A percentile compares a stretch with the other conserved stretches of the same genome.
These are phyloP conservation scores for Ictalurus punctatus DNA, from an alignment of 2,113 vertebrate species.

Conservation along the genomic window DNA sequence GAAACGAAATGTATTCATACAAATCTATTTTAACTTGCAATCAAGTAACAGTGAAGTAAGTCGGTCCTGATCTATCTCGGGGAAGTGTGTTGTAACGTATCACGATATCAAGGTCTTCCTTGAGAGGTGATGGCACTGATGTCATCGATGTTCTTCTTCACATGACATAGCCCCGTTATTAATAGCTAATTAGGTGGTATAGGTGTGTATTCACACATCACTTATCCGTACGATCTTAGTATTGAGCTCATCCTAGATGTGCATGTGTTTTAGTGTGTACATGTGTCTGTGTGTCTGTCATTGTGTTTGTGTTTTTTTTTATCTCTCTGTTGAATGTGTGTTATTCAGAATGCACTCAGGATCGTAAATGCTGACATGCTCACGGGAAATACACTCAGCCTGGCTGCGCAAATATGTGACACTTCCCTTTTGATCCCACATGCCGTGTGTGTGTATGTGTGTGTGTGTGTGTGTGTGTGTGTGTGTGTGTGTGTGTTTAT, in stretches of 20 bases:
- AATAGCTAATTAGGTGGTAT: not conserved
- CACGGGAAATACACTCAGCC: constrained; percentile 4
- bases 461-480: not conserved
- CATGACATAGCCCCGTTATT: not conserved
- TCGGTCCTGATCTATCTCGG: not conserved
- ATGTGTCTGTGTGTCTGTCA: constrained; percentile 3
- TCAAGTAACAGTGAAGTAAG: not conserved
- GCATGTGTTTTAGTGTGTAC: not conserved
- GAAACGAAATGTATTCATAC: not conserved
- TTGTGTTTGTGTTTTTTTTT: constrained; percentile 16
- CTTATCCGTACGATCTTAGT: not conserved
- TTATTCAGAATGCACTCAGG: not conserved
- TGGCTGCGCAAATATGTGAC: constrained; percentile 20
- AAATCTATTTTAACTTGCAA: not conserved
- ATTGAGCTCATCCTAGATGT: not conserved
- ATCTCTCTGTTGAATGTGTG: constrained; percentile 17
- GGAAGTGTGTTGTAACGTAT: not conserved
- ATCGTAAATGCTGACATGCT: constrained; percentile 10
- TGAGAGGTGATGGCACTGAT: not conserved
- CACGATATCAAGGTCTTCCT: not conserved
- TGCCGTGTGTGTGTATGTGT: not conserved
- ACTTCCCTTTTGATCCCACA: constrained; percentile 25
- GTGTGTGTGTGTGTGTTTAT: constrained; percentile 17
- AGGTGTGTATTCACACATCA: not conserved
- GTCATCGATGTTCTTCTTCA: not conserved